Conservation (phyloP, 1,140 invertebrate genomes). For the Micrasema longulum region DNA sequence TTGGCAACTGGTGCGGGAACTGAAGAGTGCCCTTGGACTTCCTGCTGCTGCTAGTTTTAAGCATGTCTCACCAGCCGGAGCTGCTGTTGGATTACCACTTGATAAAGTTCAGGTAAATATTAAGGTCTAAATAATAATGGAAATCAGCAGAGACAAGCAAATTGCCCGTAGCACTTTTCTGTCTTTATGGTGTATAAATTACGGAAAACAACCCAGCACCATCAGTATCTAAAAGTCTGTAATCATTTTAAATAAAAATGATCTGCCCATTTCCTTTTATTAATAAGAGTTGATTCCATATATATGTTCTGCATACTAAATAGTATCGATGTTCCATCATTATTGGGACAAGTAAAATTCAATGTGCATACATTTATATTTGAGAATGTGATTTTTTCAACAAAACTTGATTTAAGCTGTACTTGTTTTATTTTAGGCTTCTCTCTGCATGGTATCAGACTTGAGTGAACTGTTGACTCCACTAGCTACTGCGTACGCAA, state of each 20-base stretch:
- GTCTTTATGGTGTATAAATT: no score
- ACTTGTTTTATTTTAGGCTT: conserved; percentile 74
- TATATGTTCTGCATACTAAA: no score
- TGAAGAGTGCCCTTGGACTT: conserved; percentile 81
- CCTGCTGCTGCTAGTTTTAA: conserved; percentile 98
- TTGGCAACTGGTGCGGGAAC: conserved; percentile 94
- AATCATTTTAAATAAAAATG: no score
- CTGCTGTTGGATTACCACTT: conserved; percentile 88
- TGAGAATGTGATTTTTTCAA: no score
- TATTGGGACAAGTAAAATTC: no score
- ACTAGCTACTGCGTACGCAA: conserved; percentile 93
- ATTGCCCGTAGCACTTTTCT: neutral
- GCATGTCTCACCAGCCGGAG: conserved; percentile 96
- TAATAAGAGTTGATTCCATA: no score
- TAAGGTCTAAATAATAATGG: neutral
- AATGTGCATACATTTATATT: no score
- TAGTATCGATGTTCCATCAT: no score
- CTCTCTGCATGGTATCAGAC: conserved; percentile 95
- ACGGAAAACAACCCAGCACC: no score
- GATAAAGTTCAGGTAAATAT: conserved; percentile 70
- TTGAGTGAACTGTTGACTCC: conserved; percentile 81
- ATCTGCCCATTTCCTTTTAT: no score
- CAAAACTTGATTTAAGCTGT: no score
- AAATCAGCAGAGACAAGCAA: neutral
- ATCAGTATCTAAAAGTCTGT: no score